A percentile compares a stretch with the other conserved stretches of the same genome.
Conservation (phyloP, 2,113 vertebrate genomes). For the Ptilonorhynchus violaceus region DNA sequence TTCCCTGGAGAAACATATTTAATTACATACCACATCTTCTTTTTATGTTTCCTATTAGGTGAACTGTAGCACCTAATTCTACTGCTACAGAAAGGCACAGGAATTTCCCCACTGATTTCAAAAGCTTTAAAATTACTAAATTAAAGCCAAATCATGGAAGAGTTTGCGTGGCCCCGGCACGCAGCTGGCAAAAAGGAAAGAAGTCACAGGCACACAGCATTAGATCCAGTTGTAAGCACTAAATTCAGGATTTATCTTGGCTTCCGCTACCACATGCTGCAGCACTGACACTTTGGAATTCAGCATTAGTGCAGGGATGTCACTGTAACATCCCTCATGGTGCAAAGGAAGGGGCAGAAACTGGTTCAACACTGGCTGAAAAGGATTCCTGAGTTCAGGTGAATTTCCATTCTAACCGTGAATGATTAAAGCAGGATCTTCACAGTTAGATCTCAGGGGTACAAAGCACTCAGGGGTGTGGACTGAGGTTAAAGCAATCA, state of each 20-base stretch:
- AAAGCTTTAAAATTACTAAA: background rate
- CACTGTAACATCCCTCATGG: rapidly evolving
- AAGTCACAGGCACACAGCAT: background rate
- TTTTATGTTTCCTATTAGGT: background rate
- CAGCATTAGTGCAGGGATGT: background rate
- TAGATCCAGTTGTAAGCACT: background rate
- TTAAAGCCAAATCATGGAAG: background rate
- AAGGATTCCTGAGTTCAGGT: background rate
- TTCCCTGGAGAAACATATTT: background rate
- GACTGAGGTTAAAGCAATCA: background rate
- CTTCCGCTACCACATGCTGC: background rate
- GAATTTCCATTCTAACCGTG: background rate
- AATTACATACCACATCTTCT: background rate
- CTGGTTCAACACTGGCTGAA: background rate
- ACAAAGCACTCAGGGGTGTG: background rate
- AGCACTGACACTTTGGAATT: background rate
- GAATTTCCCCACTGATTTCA: background rate
- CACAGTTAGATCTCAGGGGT: background rate
- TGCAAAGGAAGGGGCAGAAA: background rate
- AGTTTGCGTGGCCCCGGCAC: background rate
- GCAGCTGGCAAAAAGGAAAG: background rate
- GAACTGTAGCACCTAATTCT: background rate
- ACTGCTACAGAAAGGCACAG: background rate
- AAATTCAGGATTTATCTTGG: rapidly evolving
- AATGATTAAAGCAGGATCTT: background rate